A percentile compares a stretch with the other conserved stretches of the same genome.
Conservation (phyloP, 2,113 vertebrate genomes). For the Paralichthys olivaceus region DNA sequence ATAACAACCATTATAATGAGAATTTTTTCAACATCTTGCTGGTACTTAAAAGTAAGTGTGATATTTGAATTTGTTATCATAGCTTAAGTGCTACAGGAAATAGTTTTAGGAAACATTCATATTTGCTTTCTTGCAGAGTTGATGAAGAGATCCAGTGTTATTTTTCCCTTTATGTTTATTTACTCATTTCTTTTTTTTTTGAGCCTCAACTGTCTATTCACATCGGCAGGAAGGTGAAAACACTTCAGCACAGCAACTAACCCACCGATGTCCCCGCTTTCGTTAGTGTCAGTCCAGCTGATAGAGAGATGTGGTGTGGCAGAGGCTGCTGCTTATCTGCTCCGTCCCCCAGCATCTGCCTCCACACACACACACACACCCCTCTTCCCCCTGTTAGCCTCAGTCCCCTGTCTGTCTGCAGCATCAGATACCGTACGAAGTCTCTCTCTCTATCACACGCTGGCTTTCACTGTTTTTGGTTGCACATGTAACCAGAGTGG, state of each 20-base stretch:
- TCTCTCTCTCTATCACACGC: slow-evolving; percentile 41
- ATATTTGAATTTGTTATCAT: too few species aligned
- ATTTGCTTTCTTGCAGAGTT: too few species aligned
- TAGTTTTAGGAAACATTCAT: too few species aligned
- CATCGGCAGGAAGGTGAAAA: slow-evolving; percentile 33
- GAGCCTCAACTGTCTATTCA: background rate
- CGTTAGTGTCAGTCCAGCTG: slow-evolving; percentile 49
- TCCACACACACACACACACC: slow-evolving; percentile 22
- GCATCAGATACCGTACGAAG: slow-evolving; percentile 67
- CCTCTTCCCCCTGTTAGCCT: slow-evolving; percentile 36
- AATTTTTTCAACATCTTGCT: too few species aligned
- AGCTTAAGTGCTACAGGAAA: too few species aligned
- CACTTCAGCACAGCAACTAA: slow-evolving; percentile 26
- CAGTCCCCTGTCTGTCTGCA: slow-evolving; percentile 46
- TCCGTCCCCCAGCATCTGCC: slow-evolving; percentile 45
- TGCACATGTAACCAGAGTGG: slow-evolving; percentile 50
- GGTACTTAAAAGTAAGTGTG: too few species aligned
- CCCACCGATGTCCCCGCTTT: slow-evolving; percentile 27
- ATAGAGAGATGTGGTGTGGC: slow-evolving; percentile 53
- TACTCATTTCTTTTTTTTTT: background rate
- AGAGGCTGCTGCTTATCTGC: slow-evolving; percentile 66
- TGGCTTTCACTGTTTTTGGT: slow-evolving; percentile 53
- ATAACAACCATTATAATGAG: background rate
- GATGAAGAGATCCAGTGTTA: too few species aligned
- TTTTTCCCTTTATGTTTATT: background rate